Conservation (phyloP, 2,113 vertebrate genomes). For the Anthoscopus minutus region DNA sequence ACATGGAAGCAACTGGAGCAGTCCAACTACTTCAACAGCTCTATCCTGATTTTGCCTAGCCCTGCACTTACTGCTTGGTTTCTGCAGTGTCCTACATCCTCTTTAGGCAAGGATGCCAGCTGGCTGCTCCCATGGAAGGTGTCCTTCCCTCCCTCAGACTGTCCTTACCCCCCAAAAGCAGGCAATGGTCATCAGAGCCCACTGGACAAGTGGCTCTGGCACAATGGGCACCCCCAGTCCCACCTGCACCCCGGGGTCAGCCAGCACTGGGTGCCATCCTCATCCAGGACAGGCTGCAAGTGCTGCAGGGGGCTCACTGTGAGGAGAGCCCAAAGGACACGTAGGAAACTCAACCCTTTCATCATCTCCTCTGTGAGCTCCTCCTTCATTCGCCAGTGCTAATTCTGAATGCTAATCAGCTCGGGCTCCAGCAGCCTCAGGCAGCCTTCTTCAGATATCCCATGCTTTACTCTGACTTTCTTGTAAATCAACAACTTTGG, state of each 20-base stretch:
- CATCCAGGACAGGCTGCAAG: not conserved
- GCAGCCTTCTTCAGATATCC: not conserved
- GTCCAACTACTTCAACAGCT: no score
- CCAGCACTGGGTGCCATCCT: not conserved
- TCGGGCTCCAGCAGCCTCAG: not conserved
- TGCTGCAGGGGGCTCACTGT: not conserved
- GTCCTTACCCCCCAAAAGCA: not conserved
- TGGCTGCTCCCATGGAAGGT: not conserved
- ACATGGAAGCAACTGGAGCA: accelerated
- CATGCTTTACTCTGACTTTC: not conserved
- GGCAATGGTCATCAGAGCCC: no score
- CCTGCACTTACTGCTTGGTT: not conserved
- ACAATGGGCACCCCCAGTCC: not conserved
- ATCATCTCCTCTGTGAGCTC: not conserved
- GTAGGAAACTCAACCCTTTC: not conserved
- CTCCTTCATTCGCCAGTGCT: not conserved
- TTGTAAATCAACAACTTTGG: not conserved
- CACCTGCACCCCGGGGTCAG: not conserved
- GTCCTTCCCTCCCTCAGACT: not conserved
- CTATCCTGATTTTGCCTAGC: no score
- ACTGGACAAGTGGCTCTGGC: accelerated
- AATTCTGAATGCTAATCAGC: not conserved
- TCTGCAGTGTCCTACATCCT: accelerated
- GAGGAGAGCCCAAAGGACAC: not conserved
- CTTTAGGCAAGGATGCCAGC: not conserved